These are phyloP conservation scores for Ophion costatus DNA, from an alignment of 2,888 invertebrate species.

Conservation along the genomic window DNA sequence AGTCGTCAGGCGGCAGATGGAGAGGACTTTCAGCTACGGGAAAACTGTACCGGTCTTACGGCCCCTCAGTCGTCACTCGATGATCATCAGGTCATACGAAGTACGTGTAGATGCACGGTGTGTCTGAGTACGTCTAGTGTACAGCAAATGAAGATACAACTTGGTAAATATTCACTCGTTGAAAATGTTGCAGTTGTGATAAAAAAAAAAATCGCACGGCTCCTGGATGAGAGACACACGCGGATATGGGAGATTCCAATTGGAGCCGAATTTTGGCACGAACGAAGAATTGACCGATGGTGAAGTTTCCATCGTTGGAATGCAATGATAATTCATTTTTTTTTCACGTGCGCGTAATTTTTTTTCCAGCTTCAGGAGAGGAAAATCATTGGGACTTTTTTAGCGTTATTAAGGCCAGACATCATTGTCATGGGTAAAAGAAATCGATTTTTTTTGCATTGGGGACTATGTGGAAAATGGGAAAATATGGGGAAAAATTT, in stretches of 20 bases:
- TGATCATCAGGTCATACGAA: constrained; percentile 16
- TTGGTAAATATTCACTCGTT: constrained; percentile 69
- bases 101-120: background rate
- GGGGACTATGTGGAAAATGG: too few species aligned
- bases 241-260: background rate
- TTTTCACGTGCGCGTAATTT: background rate
- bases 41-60: constrained; percentile 30
- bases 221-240: constrained; percentile 23
- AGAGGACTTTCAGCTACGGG: background rate
- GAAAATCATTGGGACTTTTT: too few species aligned
- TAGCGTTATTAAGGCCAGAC: too few species aligned
- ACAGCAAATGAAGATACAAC: constrained; percentile 68
- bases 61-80: constrained; percentile 32
- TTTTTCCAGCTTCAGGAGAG: background rate
- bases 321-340: background rate
- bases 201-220: constrained; percentile 65
- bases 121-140: background rate
- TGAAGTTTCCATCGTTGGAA: background rate
- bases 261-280: background rate
- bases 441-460: too few species aligned
- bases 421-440: too few species aligned
- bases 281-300: background rate
- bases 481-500: too few species aligned
- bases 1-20: constrained; percentile 27
- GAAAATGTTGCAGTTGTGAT: constrained; percentile 66